Percentiles rank a stretch among this genome's conserved stretches.
Conservation (phyloP, 2,113 vertebrate species). For the Physeter macrocephalus region DNA sequence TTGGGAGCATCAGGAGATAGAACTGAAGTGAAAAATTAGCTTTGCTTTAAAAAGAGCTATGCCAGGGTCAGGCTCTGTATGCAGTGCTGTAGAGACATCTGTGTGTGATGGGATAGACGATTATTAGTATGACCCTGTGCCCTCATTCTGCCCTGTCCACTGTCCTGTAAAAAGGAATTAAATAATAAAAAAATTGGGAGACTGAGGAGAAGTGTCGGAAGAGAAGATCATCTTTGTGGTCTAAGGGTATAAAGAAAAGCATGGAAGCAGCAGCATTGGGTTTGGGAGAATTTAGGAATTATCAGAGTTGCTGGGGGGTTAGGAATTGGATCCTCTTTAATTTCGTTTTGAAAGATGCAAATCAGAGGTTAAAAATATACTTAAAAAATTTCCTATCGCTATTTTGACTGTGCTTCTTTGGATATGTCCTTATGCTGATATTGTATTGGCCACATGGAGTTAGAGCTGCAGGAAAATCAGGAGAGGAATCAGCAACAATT, state of each 20-base stretch:
- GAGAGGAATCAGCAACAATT: neutral
- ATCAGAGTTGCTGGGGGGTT: neutral
- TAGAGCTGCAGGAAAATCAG: neutral
- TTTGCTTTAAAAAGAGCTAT: neutral
- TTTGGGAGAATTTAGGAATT: neutral
- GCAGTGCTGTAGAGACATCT: rapidly evolving
- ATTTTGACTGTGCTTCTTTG: neutral
- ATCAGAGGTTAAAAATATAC: neutral
- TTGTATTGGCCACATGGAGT: neutral
- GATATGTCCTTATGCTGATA: neutral
- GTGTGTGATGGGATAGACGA: rapidly evolving
- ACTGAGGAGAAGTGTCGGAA: neutral
- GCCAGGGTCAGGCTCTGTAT: rapidly evolving
- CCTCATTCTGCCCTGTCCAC: neutral
- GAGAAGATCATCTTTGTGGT: neutral
- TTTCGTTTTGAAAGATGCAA: neutral
- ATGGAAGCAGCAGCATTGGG: too few relatives aligned
- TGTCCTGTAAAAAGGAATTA: neutral
- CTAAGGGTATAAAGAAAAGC: neutral
- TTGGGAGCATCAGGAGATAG: neutral
- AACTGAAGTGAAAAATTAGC: neutral
- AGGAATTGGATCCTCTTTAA: neutral
- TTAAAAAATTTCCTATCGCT: neutral
- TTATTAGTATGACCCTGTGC: neutral
- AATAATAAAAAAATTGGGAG: neutral